Percentiles rank a stretch among this genome's conserved stretches.
phyloP scores from a whole-genome alignment of 2,113 vertebrate genomes.

The Chlamydotis undulata region DNA sequence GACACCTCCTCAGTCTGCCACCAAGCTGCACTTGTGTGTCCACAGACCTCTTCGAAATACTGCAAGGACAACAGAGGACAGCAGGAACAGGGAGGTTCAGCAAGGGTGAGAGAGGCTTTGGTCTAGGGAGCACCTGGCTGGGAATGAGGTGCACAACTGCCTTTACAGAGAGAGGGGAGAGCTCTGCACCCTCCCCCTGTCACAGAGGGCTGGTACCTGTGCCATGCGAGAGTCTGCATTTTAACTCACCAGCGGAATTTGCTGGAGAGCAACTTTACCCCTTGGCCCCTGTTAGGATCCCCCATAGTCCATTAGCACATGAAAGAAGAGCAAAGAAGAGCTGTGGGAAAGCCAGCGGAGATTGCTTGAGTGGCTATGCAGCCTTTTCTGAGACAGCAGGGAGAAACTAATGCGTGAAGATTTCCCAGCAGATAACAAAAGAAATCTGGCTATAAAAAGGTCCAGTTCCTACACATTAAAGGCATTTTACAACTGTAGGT shows the following conservation, averaged over 20 bases:
- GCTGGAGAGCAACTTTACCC: not conserved
- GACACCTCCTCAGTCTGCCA: not conserved
- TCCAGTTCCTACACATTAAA: not conserved
- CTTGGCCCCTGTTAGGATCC: not conserved
- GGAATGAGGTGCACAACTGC: fast-evolving
- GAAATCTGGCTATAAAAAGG: not conserved
- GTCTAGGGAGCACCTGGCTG: not conserved
- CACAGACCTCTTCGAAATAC: not conserved
- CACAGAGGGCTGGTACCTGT: not conserved
- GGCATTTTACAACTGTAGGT: not conserved
- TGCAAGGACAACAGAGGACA: not conserved
- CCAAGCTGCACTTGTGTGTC: not conserved
- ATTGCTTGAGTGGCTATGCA: not conserved
- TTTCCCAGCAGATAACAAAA: conserved; percentile 26
- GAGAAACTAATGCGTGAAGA: not conserved
- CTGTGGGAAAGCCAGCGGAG: not conserved
- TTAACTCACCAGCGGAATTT: not conserved
- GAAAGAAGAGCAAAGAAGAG: not conserved
- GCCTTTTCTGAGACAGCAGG: not conserved
- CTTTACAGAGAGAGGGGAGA: not conserved
- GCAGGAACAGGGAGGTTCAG: not conserved
- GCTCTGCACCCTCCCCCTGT: not conserved
- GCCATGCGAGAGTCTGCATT: not conserved
- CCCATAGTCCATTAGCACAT: not conserved
- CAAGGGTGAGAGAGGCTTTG: not conserved